Evolutionary conservation across 2,113 vertebrate species (phyloP), one percentile per base, ranked within the genome.

Genomic region (Siniperca knerii): DNA sequence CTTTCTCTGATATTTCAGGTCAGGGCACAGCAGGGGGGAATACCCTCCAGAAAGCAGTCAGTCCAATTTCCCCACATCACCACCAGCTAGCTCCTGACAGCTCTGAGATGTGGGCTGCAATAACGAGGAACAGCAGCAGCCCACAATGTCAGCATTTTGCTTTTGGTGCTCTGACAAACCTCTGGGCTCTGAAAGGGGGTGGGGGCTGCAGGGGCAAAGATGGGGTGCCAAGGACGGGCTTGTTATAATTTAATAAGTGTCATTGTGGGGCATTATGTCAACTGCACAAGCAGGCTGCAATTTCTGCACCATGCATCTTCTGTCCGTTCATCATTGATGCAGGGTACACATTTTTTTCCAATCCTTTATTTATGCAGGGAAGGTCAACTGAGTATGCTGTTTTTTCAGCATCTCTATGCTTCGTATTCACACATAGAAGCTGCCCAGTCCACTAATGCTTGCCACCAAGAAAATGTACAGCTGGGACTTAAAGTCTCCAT

Each of bases 221-320:
- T 40, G 6, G 70, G 72, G 71, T 87, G 90, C 83, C 89, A 91
- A 94, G 88, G 95, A 95, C 93, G 93, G 44, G 95, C 94, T 97
- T 96, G 96, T 97, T 97, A 97, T 91, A 21, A 92, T 94, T 94
- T 90, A 96, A 96, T 91, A 97, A 96, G 96, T 96, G 96, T 95
- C 96, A 97, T 93, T 92, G 91, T 74, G 86, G 76, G 84, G 84
- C 72, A 92, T 93, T 88, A 88, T 96, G 94, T 97, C 96, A 96
- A 94, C 92, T 92, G 81, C 77, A 91, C 44, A 78, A 94, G 87
- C 92, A 90, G 77, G 89, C 50, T 91, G 87, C 84, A 88, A 58
- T 85, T 79, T 85, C 35, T 81, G 21, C 21, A 1, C 54, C 20
- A 35, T 64, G 81, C 79, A 44, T 76, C 77, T 71, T 67, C 75